These are phyloP conservation scores for Eudasyphora cyanicolor DNA, from an alignment of 2,888 invertebrate genomes.

Conservation along the genomic window DNA sequence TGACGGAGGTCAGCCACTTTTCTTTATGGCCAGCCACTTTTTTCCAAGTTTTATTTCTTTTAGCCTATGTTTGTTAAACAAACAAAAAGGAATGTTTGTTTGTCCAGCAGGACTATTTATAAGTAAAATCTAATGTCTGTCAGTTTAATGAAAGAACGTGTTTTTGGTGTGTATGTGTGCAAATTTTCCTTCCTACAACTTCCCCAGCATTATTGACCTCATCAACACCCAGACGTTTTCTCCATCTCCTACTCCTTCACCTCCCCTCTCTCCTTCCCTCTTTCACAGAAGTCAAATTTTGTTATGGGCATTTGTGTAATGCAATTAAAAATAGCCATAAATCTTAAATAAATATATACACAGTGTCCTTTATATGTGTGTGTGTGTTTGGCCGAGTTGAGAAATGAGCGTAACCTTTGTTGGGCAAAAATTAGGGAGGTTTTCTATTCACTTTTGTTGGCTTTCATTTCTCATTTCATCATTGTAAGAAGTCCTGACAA, in stretches of 20 bases:
- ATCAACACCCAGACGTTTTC: neutral
- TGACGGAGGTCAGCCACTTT: neutral
- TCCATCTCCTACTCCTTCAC: neutral
- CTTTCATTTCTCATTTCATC: neutral
- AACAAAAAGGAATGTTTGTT: constrained; percentile 33
- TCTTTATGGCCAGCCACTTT: neutral
- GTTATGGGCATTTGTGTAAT: constrained; percentile 57
- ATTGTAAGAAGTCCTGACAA: neutral
- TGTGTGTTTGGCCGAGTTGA: neutral
- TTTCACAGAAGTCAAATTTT: constrained; percentile 39
- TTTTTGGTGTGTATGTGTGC: no score
- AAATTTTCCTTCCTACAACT: neutral
- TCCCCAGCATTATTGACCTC: neutral
- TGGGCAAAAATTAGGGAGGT: constrained; percentile 57
- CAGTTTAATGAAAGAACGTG: neutral
- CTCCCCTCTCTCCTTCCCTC: constrained; percentile 47
- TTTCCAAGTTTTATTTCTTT: neutral
- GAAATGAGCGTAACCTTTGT: constrained; percentile 58
- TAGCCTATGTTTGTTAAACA: neutral
- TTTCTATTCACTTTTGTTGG: constrained; percentile 37
- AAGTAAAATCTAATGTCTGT: constrained; percentile 52
- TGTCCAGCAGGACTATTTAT: no score
- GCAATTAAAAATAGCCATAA: constrained; percentile 63
- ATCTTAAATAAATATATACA: constrained; percentile 59
- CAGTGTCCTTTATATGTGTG: constrained; percentile 23